Base-by-base conservation (phyloP, 2,888 invertebrate species). In the Alloscopus bannaensis region DNA sequence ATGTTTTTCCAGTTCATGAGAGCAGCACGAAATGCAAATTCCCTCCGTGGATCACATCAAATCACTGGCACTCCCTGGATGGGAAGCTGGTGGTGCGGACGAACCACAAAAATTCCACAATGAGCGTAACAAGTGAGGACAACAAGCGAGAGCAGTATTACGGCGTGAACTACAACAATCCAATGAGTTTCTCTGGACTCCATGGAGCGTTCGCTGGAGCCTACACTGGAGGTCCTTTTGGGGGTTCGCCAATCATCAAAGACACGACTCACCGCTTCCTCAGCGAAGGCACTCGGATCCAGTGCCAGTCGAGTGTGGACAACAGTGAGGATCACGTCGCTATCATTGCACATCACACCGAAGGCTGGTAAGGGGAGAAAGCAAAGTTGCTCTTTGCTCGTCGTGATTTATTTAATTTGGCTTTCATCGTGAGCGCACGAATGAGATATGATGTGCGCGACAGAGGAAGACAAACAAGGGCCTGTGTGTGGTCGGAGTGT, bases 21-120 rank as follows among this genome's bases (percentile, higher is more conserved):
- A 66, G 62, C 45, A 69, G 73, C 11, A 64, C 62, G 8, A 78
- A 78, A 70, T 95, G 95, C 88, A 93, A 93, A 87, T 94, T 94
- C 88, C 94, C 94, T 0, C 88, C 90, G 13, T 95, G 94, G 94
- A 92, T 94, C 81, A 93, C 93, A 83, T 91, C 94, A 87, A 93
- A 93, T 88, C 93, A 93, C 85, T 95, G 94, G 95, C 92, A 93
- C 88, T 93, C 93, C 77, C 88, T 95, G 77, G 94, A 94, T 87
- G 93, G 93, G 86, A 90, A 84, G 65, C 52, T 86, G 91, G 24
- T 92, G 91, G 87, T 92, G 91, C 79, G 94, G 93, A 89, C 93
- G 92, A 86, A 93, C 94, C 93, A 91, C 80, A 91, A 92, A 85
- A 93, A 94, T 86, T 93, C 93, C 0, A 93, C 93, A 0, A 89